These are phyloP conservation scores for Paracentrotus lividus DNA, from an alignment of 53 echinoderm and acorn worm species.

Conservation along the genomic window DNA sequence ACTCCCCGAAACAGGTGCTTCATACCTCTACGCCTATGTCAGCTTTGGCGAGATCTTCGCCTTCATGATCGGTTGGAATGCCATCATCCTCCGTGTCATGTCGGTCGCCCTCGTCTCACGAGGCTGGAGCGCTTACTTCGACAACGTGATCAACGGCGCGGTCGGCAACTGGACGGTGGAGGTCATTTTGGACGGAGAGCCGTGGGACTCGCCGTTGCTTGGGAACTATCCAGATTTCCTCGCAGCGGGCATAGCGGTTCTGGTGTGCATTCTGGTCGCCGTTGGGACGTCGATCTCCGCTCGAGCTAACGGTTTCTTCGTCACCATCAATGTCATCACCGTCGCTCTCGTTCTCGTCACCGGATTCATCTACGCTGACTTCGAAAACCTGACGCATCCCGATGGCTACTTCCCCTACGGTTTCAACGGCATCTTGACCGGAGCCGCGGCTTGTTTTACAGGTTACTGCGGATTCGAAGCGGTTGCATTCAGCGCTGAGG, in stretches of 20 bases:
- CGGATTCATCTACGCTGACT: conserved; percentile 73
- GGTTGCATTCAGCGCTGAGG: conserved; percentile 85
- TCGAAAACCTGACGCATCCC: conserved; percentile 64
- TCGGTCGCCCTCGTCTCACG: conserved; percentile 80
- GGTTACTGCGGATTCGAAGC: conserved; percentile 91
- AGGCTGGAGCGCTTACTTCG: conserved; percentile 92
- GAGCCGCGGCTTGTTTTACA: conserved; percentile 82
- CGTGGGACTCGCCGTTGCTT: conserved; percentile 69
- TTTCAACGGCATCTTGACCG: conserved; percentile 77
- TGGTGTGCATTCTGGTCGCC: conserved; percentile 72
- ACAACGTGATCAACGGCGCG: conserved; percentile 73
- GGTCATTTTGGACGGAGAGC: conserved; percentile 71
- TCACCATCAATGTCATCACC: conserved; percentile 76
- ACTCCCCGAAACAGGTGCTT: conserved; percentile 81
- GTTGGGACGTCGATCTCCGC: conserved; percentile 76
- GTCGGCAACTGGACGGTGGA: conserved; percentile 76
- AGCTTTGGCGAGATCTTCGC: conserved; percentile 80
- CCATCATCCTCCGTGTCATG: conserved; percentile 78
- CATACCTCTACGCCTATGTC: conserved; percentile 85
- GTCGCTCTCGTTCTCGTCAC: conserved; percentile 75
- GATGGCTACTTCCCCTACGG: conserved; percentile 80
- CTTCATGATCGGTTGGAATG: conserved; percentile 89
- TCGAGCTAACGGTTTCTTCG: conserved; percentile 74
- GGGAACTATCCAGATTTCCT: conserved; percentile 84
- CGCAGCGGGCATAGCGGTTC: conserved; percentile 71